Conservation (phyloP, 1,140 invertebrate genomes). For the Heliconius melpomene region DNA sequence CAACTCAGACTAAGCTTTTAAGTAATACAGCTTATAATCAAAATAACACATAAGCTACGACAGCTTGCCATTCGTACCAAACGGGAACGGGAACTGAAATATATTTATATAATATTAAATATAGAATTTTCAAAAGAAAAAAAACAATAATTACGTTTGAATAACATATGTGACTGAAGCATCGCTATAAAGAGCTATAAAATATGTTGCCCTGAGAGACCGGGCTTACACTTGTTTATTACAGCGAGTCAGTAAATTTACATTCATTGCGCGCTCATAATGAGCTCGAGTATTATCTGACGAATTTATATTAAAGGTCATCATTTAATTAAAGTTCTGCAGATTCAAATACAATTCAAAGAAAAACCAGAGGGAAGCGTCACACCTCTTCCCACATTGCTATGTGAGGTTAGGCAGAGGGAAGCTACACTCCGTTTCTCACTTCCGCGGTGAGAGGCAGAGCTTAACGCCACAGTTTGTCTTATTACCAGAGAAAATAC, state of each 20-base stretch:
- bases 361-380: too few relatives aligned
- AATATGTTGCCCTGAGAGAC: background rate
- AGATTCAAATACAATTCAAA: background rate
- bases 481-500: too few relatives aligned
- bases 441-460: too few relatives aligned
- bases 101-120: too few relatives aligned
- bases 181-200: background rate
- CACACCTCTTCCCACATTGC: too few relatives aligned
- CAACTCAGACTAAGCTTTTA: too few relatives aligned
- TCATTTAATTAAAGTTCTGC: too few relatives aligned
- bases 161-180: background rate
- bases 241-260: slow-evolving; percentile 33
- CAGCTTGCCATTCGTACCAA: too few relatives aligned
- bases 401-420: background rate
- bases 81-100: too few relatives aligned
- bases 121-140: background rate
- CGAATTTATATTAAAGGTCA: background rate
- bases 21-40: too few relatives aligned
- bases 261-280: slow-evolving; percentile 41
- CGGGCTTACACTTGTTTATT: slow-evolving; percentile 32
- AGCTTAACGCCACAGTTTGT: too few relatives aligned
- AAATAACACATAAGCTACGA: too few relatives aligned
- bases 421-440: background rate
- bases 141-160: background rate
- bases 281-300: slow-evolving; percentile 27